These are phyloP conservation scores for Erythrolamprus reginae DNA, from an alignment of 2,113 vertebrate species.

Conservation along the genomic window DNA sequence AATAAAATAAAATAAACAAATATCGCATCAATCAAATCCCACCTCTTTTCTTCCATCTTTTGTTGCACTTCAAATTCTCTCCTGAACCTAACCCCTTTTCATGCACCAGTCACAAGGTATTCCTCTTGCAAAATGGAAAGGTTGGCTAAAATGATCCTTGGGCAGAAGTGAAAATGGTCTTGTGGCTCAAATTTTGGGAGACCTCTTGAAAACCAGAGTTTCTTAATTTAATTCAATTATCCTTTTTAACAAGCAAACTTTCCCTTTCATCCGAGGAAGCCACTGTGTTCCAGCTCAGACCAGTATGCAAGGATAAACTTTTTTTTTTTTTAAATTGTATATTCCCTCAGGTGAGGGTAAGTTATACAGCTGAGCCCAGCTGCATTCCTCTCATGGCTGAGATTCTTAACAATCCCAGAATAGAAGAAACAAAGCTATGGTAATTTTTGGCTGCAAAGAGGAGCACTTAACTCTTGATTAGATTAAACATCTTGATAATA, in stretches of 20 bases:
- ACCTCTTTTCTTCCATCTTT: not conserved
- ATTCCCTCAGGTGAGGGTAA: not conserved
- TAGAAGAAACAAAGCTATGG: slow-evolving; percentile 17
- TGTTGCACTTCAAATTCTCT: not conserved
- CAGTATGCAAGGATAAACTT: not conserved
- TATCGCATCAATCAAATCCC: not conserved
- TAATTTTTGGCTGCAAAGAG: not conserved
- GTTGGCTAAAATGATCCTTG: slow-evolving; percentile 9
- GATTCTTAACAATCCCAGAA: not conserved
- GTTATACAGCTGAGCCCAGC: not conserved
- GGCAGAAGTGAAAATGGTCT: not conserved
- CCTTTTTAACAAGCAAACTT: not conserved
- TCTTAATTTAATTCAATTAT: not conserved
- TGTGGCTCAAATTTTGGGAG: slow-evolving; percentile 23
- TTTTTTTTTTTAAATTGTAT: not conserved
- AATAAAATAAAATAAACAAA: too few species aligned
- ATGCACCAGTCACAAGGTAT: not conserved
- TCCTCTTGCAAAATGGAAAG: slow-evolving; percentile 12
- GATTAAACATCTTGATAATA: not conserved
- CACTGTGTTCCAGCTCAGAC: not conserved
- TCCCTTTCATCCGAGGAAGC: not conserved
- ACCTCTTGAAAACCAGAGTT: not conserved
- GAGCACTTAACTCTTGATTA: slow-evolving; percentile 13
- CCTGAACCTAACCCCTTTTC: not conserved
- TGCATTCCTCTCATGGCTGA: not conserved